phyloP scores from a whole-genome alignment of 2,113 vertebrate species.

The Anhinga rufa region DNA sequence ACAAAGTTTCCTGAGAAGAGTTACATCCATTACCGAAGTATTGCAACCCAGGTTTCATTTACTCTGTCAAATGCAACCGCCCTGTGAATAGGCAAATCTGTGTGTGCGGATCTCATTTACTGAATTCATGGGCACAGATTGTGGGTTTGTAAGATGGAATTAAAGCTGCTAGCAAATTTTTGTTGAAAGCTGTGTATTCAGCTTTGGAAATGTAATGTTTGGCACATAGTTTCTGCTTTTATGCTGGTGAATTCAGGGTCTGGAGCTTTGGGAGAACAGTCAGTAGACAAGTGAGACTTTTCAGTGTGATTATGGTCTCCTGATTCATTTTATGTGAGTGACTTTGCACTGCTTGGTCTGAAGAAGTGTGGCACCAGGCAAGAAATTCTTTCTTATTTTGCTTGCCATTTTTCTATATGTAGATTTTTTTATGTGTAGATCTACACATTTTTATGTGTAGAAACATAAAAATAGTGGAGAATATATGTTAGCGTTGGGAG shows the following conservation, averaged over 20 bases:
- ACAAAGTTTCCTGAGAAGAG: background rate
- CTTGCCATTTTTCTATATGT: background rate
- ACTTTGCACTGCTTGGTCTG: background rate
- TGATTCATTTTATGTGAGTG: background rate
- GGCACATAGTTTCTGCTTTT: background rate
- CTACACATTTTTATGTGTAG: background rate
- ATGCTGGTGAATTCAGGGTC: background rate
- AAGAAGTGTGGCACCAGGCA: background rate
- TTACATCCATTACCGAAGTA: background rate
- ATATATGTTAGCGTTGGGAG: background rate
- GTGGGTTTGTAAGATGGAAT: background rate
- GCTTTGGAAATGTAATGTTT: background rate
- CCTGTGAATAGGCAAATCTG: background rate
- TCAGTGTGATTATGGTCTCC: background rate
- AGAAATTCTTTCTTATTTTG: background rate
- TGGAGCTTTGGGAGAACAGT: background rate
- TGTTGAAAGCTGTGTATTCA: background rate
- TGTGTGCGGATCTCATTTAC: background rate
- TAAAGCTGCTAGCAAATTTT: background rate
- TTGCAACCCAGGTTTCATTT: background rate
- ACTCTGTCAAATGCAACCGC: background rate
- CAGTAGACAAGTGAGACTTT: background rate
- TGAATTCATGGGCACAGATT: background rate
- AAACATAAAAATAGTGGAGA: background rate
- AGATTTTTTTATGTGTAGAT: no score